Percentiles rank a stretch among this genome's conserved stretches.
Conservation (phyloP, 2,113 vertebrate species). For the Quiscalus mexicanus region DNA sequence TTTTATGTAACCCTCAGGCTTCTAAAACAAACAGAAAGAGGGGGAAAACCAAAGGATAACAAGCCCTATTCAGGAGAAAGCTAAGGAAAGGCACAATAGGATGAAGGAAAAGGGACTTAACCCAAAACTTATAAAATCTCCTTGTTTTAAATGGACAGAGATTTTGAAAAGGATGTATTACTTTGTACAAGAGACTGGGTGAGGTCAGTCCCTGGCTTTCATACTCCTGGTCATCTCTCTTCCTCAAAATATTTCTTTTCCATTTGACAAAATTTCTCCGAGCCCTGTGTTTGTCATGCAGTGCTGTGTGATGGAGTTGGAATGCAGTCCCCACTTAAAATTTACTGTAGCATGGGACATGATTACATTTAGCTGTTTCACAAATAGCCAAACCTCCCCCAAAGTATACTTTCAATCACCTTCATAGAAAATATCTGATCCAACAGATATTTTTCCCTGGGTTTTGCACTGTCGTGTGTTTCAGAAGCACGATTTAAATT, state of each 20-base stretch:
- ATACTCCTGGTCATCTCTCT: background rate
- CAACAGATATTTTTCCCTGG: background rate
- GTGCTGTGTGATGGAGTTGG: background rate
- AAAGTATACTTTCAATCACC: background rate
- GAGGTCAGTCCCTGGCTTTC: background rate
- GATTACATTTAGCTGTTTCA: background rate
- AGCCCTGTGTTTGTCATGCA: background rate
- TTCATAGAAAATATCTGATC: background rate
- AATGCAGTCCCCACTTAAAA: background rate
- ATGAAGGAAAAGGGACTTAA: background rate
- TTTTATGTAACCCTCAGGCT: background rate
- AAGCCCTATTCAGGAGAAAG: background rate
- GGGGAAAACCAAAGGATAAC: background rate
- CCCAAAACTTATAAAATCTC: background rate
- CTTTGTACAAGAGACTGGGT: background rate
- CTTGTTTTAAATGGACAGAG: background rate
- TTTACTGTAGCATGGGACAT: background rate
- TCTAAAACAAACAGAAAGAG: slow-evolving; percentile 42
- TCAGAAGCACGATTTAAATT: background rate
- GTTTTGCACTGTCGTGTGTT: background rate
- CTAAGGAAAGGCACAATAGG: background rate
- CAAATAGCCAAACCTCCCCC: background rate
- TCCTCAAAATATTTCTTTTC: background rate
- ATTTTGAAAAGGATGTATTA: background rate
- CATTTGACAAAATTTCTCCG: background rate